Base-by-base conservation (phyloP, 2,797 vertebrate species). In the Falco novaeseelandiae region DNA sequence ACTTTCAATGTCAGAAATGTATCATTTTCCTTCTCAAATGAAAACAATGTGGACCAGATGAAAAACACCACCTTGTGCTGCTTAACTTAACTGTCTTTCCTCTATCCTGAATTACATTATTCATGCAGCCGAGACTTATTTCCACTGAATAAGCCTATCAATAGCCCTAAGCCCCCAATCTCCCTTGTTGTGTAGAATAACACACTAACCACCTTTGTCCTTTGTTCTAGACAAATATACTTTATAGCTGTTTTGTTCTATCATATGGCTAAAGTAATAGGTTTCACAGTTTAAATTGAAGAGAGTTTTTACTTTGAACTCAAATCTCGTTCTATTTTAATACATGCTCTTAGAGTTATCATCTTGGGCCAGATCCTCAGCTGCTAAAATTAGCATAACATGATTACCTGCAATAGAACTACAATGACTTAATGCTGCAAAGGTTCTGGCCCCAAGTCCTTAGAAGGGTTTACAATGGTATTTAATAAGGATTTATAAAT, bases 401-500 rank as follows among this genome's bases (percentile, higher is more conserved):
- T 79, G 76, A 94, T 92, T 93, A 94, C 72, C 79, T 94, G 87
- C 58, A 86, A 19, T 2, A 81, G 58, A 74, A 83, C 49, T 76
- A 66, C 76, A 27, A 19, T 55, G 42, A 23, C 51, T 92, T 13
- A 38, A 38, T 1, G 32, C 29, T 34, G 76, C 79, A 89, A 30
- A 92, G 70, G 69, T 44, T 78, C 79, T 92, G 89, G 18, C 8
- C 89, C 81, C 2, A 18, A 88, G 84, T 91, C 89, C 96, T 94
- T 58, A 82, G 78, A 67, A 96, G 81, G 85, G 94, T 94, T 88
- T 95, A 93, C 70, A 63, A 14, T 65, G 85, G 69, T 81, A 42
- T 96, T 96, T 95, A 91, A 91, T 23, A 46, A 90, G 92, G 94
- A 94, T 92, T 97, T 97, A 96, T 67, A 97, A 97, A 97, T 44